Evolutionary conservation across 2,888 invertebrate genomes (phyloP).

Genomic region (Drosophila quinaria): DNA sequence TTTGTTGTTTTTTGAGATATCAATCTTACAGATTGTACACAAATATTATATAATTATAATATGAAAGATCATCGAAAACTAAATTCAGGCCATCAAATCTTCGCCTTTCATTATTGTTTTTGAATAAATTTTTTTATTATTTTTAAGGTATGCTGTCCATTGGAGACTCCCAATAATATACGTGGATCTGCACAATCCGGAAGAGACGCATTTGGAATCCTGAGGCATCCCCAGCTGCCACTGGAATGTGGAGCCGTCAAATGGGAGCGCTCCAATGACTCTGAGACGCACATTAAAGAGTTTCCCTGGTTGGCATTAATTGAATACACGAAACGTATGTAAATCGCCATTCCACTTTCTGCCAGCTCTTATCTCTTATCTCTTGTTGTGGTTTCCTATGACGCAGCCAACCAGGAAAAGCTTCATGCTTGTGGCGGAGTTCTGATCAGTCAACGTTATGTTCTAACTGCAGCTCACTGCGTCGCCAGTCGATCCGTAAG

Average conservation of each 20-base stretch:
- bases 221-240: constrained; percentile 55
- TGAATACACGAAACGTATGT: constrained; percentile 60
- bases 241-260: constrained; percentile 50
- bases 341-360: constrained; percentile 7
- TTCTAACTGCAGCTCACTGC: constrained; percentile 69
- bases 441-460: constrained; percentile 64
- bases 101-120: neutral
- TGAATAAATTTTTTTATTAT: neutral
- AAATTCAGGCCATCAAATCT: neutral
- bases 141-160: constrained; percentile 65
- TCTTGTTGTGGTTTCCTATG: constrained; percentile 4
- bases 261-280: constrained; percentile 51
- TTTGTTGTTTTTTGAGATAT: no score
- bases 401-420: constrained; percentile 53
- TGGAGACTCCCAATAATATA: neutral
- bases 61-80: neutral
- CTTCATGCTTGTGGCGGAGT: constrained; percentile 72
- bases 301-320: constrained; percentile 69
- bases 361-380: constrained; percentile 33
- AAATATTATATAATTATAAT: neutral
- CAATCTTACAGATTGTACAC: no score
- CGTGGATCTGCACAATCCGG: constrained; percentile 6
- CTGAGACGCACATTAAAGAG: constrained; percentile 63
- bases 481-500: constrained; percentile 21
- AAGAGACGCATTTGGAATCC: constrained; percentile 28